Base-by-base conservation (phyloP, 2,888 invertebrate genomes). In the Pseudococcus longispinus region DNA sequence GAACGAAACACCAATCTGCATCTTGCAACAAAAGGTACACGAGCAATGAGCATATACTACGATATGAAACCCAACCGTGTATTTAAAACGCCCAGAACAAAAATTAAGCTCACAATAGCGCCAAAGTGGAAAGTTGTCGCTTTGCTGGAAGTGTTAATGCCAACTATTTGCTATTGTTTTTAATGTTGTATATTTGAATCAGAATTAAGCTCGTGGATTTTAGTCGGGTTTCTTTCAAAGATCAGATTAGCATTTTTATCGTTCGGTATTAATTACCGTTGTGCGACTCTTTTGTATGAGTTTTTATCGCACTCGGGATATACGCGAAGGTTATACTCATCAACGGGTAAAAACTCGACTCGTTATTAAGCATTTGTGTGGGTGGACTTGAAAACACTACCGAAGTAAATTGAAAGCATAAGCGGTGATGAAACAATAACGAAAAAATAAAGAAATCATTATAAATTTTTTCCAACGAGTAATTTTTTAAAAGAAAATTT, bases 201-300 rank as follows among this genome's bases (percentile, higher is more conserved):
- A 70, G 29, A 70, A 70, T 70, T 26, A 70, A 70, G 70, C 70
- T 70, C 15, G 15, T 29, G 29, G 70, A 70, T 29, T 70, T 70
- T 18, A 70, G 70, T 29, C 15, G 70, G 70, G 70, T 70, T 70
- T 70, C 70, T 70, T 70, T 70, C 70, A 70, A 13, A 70, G 70
- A 70, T 70, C 70, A 70, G 70, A 70, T 70, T 70, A 70, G 70
- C 70, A 70, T 70, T 70, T 70, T 70, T 70, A 70, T 70, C 70
- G 70, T 29, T 70, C n/a, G 29, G 70, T 70, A 70, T 70, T 70
- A 70, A 70, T 32, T 70, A 70, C 70, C 26, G 15, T 26, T 32
- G 4, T 15, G 70, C 29, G 6, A 70, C 26, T 70, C 70, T 70
- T 70, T 70, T 70, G 26, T 32, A 70, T 70, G 70, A 70, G 32